These are phyloP conservation scores for Autographa gamma DNA, from an alignment of 2,888 invertebrate genomes.

Conservation along the genomic window DNA sequence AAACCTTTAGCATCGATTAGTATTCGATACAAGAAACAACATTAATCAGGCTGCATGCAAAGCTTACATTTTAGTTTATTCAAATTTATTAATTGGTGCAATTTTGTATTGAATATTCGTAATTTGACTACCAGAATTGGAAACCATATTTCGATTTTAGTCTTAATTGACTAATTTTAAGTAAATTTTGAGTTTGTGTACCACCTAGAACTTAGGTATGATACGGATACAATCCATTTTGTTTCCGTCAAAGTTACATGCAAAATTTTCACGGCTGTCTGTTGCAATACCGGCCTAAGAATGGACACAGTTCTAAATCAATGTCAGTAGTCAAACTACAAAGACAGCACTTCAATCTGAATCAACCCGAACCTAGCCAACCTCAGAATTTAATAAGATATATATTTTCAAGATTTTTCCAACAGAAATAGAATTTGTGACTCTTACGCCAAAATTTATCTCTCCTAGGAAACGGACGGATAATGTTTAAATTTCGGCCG, in stretches of 20 bases:
- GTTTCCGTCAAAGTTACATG: neutral
- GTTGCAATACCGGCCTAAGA: neutral
- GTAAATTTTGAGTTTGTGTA: too few relatives aligned
- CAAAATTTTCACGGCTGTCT: neutral
- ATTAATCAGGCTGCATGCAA: constrained; percentile 67
- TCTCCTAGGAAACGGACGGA: too few relatives aligned
- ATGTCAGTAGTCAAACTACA: neutral
- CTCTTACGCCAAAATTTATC: too few relatives aligned
- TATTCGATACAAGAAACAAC: constrained; percentile 58
- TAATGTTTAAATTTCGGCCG: too few relatives aligned
- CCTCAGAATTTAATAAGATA: neutral
- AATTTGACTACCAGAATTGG: neutral
- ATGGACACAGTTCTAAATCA: neutral
- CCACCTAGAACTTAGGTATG: too few relatives aligned
- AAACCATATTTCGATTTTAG: neutral
- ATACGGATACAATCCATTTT: neutral
- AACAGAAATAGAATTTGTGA: neutral
- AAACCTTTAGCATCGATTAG: constrained; percentile 69
- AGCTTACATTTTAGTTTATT: constrained; percentile 33
- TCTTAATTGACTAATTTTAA: neutral
- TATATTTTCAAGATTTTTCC: too few relatives aligned
- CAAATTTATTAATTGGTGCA: constrained; percentile 28
- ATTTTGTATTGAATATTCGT: neutral
- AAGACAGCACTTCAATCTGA: neutral
- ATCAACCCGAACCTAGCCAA: neutral